Evolutionary conservation across 2,113 vertebrate genomes (phyloP), one percentile per base, ranked within the genome.

Genomic region (Eptesicus fuscus): DNA sequence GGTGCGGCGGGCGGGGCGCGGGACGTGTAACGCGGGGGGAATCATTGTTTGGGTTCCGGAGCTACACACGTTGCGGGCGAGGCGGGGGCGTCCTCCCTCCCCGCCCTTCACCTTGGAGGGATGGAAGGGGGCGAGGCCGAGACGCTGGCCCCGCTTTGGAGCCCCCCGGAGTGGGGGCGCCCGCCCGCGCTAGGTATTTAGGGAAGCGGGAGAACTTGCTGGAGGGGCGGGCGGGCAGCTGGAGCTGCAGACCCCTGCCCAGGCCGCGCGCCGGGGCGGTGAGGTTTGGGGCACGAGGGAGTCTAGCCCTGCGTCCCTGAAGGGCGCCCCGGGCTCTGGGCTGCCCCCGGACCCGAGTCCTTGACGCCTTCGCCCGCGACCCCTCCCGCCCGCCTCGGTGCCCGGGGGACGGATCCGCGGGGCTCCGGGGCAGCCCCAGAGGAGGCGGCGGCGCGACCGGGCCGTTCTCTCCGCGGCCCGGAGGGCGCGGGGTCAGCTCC

Each of bases 41-140:
- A 65, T 91, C 89, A 95, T 97, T 97, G 94, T 97, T 97, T 96
- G 91, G 95, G 86, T 79, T 47, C 17, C 0, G 30, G 88, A 87
- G 79, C 17, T 12, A 6, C 25, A 44, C 95, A 20, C 61, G 71
- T 49, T 65, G 85, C 89, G 23, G 42, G 40, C 53, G 32, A 20
- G 63, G 49, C 14, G 10, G 18, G 74, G 80, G 85, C 47, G 65
- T 7, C 67, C 78, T 80, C n/a, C n/a, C 37, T 59, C 35, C 18
- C 30, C 0, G 78, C 7, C 40, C 84, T 95, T 96, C 96, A 97
- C 97, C 96, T 97, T 93, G 91, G 96, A 89, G 49, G 91, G 94
- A 93, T 87, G 89, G 18, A 87, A 47, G 69, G 83, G 91, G 78
- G 91, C 47, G 61, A 67, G 87, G 51, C 47, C 35, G 23, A 37